A percentile compares a stretch with the other conserved stretches of the same genome.
Evolutionary conservation across 2,113 vertebrate genomes (phyloP).

Genomic region (Mustelus asterias): DNA sequence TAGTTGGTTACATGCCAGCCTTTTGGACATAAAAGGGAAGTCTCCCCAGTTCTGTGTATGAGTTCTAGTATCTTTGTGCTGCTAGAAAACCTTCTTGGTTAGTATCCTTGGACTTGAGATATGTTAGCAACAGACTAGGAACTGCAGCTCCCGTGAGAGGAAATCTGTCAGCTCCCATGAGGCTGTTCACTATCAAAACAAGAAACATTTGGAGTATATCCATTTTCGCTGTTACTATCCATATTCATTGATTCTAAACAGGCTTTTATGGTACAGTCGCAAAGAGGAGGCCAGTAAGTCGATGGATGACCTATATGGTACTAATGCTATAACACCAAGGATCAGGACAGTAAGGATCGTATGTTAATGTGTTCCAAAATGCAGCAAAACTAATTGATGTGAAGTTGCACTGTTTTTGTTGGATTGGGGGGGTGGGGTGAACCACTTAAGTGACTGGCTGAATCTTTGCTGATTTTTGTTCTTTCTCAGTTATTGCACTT

Average conservation of each 20-base stretch:
- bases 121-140: background rate
- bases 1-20: background rate
- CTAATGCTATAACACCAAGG: background rate
- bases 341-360: no score
- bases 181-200: background rate
- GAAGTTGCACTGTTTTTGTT: no score
- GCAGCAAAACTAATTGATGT: no score
- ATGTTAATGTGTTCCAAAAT: no score
- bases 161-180: background rate
- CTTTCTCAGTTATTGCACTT: background rate
- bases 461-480: no score
- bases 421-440: no score
- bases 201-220: background rate
- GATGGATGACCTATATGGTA: background rate
- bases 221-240: background rate
- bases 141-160: background rate
- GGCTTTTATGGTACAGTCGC: background rate
- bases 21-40: background rate
- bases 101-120: background rate
- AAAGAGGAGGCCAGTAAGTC: background rate
- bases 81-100: background rate
- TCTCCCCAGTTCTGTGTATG: background rate
- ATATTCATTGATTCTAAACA: background rate
- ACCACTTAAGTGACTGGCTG: no score
- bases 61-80: background rate